Evolutionary conservation across 2,888 invertebrate genomes (phyloP).

Genomic region (Eupsilia transversa): DNA sequence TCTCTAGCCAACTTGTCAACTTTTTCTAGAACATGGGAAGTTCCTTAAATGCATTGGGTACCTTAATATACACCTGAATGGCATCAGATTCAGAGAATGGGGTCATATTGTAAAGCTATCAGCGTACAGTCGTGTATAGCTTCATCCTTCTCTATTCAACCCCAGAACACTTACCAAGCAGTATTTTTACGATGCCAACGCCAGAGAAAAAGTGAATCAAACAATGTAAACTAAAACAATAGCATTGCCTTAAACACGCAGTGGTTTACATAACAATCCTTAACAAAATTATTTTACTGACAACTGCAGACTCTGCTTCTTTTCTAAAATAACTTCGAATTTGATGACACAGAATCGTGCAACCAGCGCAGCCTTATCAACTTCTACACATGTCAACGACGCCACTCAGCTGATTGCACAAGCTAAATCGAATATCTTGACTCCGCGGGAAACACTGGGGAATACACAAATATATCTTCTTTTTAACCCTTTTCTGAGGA

Average conservation of each 20-base stretch:
- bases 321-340: not conserved
- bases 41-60: no score
- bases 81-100: no score
- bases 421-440: slow-evolving; percentile 71
- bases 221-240: not conserved
- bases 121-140: no score
- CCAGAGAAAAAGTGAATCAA: not conserved
- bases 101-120: no score
- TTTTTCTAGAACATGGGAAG: no score
- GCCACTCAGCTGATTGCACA: slow-evolving; percentile 68
- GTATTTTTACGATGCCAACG: not conserved
- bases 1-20: no score
- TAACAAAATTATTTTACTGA: not conserved
- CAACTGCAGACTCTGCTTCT: not conserved
- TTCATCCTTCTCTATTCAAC: no score
- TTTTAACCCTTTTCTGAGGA: slow-evolving; percentile 21
- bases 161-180: not conserved
- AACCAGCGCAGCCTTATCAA: slow-evolving; percentile 3
- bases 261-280: not conserved
- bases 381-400: slow-evolving; percentile 36
- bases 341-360: slow-evolving; percentile 18
- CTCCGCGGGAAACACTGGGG: slow-evolving; percentile 30
- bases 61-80: no score
- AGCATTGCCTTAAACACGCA: not conserved
- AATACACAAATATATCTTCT: slow-evolving; percentile 37